Evolutionary conservation across 1,140 invertebrate genomes (phyloP), one percentile per base, ranked within the genome.

Genomic region (Drosophila leontia): DNA sequence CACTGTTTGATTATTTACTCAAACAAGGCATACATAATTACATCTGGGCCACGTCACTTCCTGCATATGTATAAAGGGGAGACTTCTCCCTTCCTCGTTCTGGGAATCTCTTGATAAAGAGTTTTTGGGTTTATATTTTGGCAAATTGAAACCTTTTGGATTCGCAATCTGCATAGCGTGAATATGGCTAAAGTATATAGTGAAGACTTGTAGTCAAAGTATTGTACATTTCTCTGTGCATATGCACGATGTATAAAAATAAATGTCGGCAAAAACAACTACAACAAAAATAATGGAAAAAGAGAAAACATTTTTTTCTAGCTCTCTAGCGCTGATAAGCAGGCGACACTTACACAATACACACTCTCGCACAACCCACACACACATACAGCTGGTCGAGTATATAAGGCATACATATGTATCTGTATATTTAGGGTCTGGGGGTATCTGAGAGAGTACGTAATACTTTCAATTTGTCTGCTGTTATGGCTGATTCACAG

Each of bases 221-320:
- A 55, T 57, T 64, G 45, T 56, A 63, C 39, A 58, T 78, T 44
- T 57, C n/a, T 56, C 23, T 60, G 26, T 69, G 51, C 61, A 60
- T 75, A 80, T 67, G 75, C 61, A 67, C 47, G 65, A 71, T 74
- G 78, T 90, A 80, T 90, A 90, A 84, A 90, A 84, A 85, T 86
- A 86, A 83, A 71, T 90, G 71, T 69, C 80, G 80, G 63, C 67
- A 50, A 78, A 84, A 85, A 72, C 80, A 50, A 29, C 26, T 29
- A 13, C 12, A 26, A 72, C 64, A 41, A 76, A 57, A 45, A 60
- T 29, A 62, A 76, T 53, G 47, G 62, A 70, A 90, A 87, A 88
- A 90, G 85, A 84, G 81, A 88, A 88, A 90, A 86, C 64, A 80
- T 86, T 86, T 85, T 81, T 84, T 87, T 87, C 77, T 87, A 90